Evolutionary conservation across 2,888 invertebrate species (phyloP), one percentile per base, ranked within the genome.

Genomic region (Macrophya alboannulata): DNA sequence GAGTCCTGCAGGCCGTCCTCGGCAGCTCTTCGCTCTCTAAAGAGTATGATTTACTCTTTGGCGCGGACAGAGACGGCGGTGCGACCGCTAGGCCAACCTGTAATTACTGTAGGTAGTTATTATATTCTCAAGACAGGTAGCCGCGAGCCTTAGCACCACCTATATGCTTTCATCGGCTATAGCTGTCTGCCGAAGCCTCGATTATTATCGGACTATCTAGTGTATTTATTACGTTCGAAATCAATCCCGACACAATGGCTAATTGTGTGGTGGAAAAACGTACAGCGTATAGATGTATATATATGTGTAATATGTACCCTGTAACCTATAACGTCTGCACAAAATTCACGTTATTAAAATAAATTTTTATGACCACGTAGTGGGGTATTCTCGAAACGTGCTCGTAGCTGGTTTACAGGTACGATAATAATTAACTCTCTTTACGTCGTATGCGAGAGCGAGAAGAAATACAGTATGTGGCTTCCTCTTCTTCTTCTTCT

Each of bases 81-180:
- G 71, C 43, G 85, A 85, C 21, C 77, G 77, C 68, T 77, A 79
- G 85, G 74, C 55, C 85, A 85, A 79, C 85, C 85, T 82, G 31
- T 85, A 85, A 85, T 85, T 79, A 85, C 81, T 25, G 71, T 68
- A 48, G 79, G 82, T 82, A 85, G 82, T 85, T 85, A 85, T 85
- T 85, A 85, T 85, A 68, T 71, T 85, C 37, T 59, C 25, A 85
- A 85, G 85, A 85, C 85, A 79, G 82, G 85, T 85, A 85, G 85
- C 85, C 81, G 71, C 40, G 21, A n/a, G 72, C 37, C 31, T 62
- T 17, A 62, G 85, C 68, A 77, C 72, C 81, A 79, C 85, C 85
- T 82, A 85, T 72, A 15, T 43, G 43, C 43, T 37, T 37, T 68
- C 83, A 45, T 83, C 83, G 68, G 71, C 83, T 37, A 81, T 83